Conservation (phyloP, 2,797 vertebrate species). For the Bryconaethiops microstoma region DNA sequence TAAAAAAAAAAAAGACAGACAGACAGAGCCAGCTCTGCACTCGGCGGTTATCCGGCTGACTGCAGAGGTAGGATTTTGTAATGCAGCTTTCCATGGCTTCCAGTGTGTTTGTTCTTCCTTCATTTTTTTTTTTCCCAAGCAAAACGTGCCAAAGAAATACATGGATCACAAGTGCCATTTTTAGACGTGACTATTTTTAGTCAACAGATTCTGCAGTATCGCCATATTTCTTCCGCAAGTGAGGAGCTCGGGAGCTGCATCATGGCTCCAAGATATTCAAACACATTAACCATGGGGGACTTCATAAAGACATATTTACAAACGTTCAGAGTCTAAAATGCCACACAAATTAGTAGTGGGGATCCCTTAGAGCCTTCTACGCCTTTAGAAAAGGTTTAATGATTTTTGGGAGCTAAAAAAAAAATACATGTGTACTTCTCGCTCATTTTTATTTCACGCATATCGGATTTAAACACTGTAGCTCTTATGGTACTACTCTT, state of each 20-base stretch:
- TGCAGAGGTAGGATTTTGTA: constrained; percentile 34
- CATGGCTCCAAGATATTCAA: constrained; percentile 56
- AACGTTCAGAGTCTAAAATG: background rate
- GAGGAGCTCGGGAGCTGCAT: constrained; percentile 61
- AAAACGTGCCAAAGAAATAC: constrained; percentile 61
- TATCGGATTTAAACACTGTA: no score
- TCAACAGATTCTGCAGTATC: constrained; percentile 66
- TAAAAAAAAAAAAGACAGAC: no score
- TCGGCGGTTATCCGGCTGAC: constrained; percentile 12
- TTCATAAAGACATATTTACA: background rate
- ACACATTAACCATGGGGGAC: constrained; percentile 7
- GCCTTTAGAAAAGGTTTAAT: no score
- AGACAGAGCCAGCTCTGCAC: constrained; percentile 10
- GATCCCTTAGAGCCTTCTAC: no score
- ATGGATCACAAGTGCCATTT: constrained; percentile 61
- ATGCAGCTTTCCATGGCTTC: constrained; percentile 27
- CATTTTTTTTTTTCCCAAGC: constrained; percentile 49
- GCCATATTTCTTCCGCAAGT: constrained; percentile 60
- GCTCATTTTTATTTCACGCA: no score
- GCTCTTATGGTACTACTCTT: no score
- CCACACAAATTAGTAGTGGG: no score
- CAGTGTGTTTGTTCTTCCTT: constrained; percentile 25
- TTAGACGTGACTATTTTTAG: constrained; percentile 76
- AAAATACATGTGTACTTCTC: no score
- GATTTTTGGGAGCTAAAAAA: no score